A percentile compares a stretch with the other conserved stretches of the same genome.
phyloP scores from a whole-genome alignment of 1,140 invertebrate species.

The Drosophila ananassae region DNA sequence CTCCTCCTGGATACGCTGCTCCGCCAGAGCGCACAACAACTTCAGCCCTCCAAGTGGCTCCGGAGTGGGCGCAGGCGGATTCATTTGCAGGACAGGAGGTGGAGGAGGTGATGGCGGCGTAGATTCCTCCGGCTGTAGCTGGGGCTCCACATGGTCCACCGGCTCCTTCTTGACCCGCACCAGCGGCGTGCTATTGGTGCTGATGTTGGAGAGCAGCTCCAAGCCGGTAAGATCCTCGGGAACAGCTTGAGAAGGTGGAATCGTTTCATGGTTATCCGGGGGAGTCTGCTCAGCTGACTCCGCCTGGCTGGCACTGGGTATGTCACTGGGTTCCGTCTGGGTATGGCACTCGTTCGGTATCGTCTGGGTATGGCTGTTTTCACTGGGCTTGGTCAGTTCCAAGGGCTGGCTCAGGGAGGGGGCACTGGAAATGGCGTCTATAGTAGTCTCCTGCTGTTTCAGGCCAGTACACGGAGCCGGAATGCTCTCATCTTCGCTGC shows the following conservation, averaged over 20 bases:
- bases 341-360: constrained; percentile 73
- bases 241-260: constrained; percentile 36
- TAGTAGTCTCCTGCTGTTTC: constrained; percentile 30
- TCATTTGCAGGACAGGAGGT: constrained; percentile 71
- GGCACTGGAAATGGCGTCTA: constrained; percentile 22
- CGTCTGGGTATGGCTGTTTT: constrained; percentile 53
- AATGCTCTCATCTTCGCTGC: constrained; percentile 80
- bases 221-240: constrained; percentile 90
- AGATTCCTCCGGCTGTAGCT: constrained; percentile 40
- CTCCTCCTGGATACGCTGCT: constrained; percentile 92
- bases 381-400: constrained; percentile 76
- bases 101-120: constrained; percentile 49
- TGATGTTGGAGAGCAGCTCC: constrained; percentile 90
- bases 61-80: constrained; percentile 63
- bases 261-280: constrained; percentile 19
- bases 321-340: constrained; percentile 67
- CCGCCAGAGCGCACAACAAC: constrained; percentile 92
- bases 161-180: constrained; percentile 81
- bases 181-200: constrained; percentile 85
- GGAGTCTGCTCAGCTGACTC: constrained; percentile 32
- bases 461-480: constrained; percentile 31
- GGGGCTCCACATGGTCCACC: constrained; percentile 62
- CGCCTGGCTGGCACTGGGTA: constrained; percentile 64
- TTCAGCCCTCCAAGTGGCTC: constrained; percentile 89
- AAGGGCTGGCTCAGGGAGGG: constrained; percentile 53